phyloP scores from a whole-genome alignment of 2,113 vertebrate genomes.

The Indicator maculatus region DNA sequence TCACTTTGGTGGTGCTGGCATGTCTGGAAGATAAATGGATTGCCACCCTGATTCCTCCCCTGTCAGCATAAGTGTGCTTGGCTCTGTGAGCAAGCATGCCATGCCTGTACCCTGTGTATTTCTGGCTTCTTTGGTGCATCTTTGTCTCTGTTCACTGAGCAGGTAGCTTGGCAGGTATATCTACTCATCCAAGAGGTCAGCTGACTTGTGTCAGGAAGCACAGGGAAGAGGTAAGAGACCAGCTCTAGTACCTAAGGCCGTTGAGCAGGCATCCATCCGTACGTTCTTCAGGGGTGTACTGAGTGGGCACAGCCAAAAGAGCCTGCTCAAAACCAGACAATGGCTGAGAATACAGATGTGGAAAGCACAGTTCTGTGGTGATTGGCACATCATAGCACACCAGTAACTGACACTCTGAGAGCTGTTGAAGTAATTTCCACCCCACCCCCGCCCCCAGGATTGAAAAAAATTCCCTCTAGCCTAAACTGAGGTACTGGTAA shows the following conservation, averaged over 20 bases:
- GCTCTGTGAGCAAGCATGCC: background rate
- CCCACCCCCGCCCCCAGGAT: no score
- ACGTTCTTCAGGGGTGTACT: background rate
- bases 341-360: background rate
- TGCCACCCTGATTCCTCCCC: background rate
- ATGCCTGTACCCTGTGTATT: background rate
- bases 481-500: background rate
- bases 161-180: background rate
- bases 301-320: background rate
- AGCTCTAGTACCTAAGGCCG: background rate
- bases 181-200: background rate
- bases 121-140: background rate
- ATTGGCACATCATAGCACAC: background rate
- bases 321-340: background rate
- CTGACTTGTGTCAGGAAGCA: background rate
- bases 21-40: background rate
- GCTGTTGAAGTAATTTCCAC: background rate
- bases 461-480: background rate
- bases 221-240: background rate
- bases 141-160: background rate
- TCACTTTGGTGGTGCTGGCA: background rate
- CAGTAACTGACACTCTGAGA: background rate
- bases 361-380: background rate
- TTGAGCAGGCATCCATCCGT: background rate
- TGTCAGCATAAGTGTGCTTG: fast-evolving